Base-by-base conservation (phyloP, 2,113 vertebrate genomes). In the Hiodon tergisus region DNA sequence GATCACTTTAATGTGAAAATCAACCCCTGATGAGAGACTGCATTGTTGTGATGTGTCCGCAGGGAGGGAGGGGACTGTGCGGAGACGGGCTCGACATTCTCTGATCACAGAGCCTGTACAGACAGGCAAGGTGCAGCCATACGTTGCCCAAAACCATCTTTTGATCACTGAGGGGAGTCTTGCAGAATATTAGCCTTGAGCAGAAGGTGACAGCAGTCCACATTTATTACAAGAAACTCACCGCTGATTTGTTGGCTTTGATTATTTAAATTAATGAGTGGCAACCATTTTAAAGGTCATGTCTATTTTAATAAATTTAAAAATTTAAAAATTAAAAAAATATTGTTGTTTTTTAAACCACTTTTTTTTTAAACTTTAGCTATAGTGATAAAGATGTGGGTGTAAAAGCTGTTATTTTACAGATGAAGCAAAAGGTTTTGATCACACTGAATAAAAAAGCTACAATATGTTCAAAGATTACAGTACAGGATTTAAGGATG, bases 51-150 rank as follows among this genome's bases (percentile, higher is more conserved):
- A 86, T 78, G 81, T 84, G 81, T 77, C 74, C 52, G 82, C 81
- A 74, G 83, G 84, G 85, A 84, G 78, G 84, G 80, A 81, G 76
- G 5, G 8, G 51, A 53, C 5, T n/a, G 46, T n/a, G 5, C 11
- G 14, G 16, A 51, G 76, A 82, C 81, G 57, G 77, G 79, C 60
- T 82, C 84, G 84, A 81, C 84, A 82, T 81, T 81, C 86, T 85
- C 76, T 83, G 85, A 87, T 86, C 83, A 80, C 81, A 82, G 84
- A 83, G 85, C 85, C 81, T 67, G 75, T 87, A 84, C 83, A 76
- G 82, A 86, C 81, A 76, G 79, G 67, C 13, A 54, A 71, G 16
- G 74, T 50, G 46, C 81, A 76, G 81, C 82, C 82, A 78, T 0
- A 17, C 76, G 80, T 85, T 80, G 83, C 76, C 79, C 69, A 2